A percentile compares a stretch with the other conserved stretches of the same genome.
phyloP scores from a whole-genome alignment of 2,797 vertebrate genomes.

The Philypnodon macrostomus region DNA sequence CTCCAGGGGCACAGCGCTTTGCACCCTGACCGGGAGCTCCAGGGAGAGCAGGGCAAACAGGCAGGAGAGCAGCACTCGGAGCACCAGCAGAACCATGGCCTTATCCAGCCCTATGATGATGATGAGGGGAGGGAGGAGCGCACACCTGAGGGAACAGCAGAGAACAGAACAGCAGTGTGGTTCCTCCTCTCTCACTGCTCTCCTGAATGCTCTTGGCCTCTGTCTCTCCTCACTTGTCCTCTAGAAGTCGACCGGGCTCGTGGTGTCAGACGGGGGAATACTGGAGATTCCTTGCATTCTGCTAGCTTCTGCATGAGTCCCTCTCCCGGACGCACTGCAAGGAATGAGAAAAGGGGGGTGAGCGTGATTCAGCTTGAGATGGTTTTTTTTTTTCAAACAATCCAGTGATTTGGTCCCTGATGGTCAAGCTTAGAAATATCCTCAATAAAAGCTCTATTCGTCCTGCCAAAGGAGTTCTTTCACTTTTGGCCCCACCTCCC shows the following conservation, averaged over 20 bases:
- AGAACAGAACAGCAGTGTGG: slow-evolving; percentile 50
- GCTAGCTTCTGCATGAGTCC: slow-evolving; percentile 71
- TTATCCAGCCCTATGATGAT: slow-evolving; percentile 70
- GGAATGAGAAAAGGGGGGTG: slow-evolving; percentile 70
- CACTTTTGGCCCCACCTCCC: slow-evolving; percentile 79
- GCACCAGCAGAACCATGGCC: slow-evolving; percentile 82
- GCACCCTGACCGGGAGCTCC: slow-evolving; percentile 62
- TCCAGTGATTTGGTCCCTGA: slow-evolving; percentile 83
- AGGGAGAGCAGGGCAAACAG: slow-evolving; percentile 70
- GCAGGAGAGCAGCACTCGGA: slow-evolving; percentile 68
- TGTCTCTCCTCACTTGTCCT: slow-evolving; percentile 53
- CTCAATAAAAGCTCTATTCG: slow-evolving; percentile 88
- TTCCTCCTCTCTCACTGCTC: slow-evolving; percentile 59
- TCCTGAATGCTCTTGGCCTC: slow-evolving; percentile 53
- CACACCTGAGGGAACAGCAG: slow-evolving; percentile 69
- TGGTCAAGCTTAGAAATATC: slow-evolving; percentile 83
- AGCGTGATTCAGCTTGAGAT: slow-evolving; percentile 73
- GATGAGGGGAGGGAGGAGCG: slow-evolving; percentile 56
- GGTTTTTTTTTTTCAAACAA: slow-evolving; percentile 72
- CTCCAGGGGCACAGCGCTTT: slow-evolving; percentile 80
- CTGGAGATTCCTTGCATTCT: slow-evolving; percentile 81
- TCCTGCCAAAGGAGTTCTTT: slow-evolving; percentile 85
- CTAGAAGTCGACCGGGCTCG: slow-evolving; percentile 58
- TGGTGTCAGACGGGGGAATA: slow-evolving; percentile 68
- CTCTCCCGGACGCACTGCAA: slow-evolving; percentile 69